Evolutionary conservation across 2,113 vertebrate species (phyloP), one percentile per base, ranked within the genome.

Genomic region (Xiphophorus maculatus): DNA sequence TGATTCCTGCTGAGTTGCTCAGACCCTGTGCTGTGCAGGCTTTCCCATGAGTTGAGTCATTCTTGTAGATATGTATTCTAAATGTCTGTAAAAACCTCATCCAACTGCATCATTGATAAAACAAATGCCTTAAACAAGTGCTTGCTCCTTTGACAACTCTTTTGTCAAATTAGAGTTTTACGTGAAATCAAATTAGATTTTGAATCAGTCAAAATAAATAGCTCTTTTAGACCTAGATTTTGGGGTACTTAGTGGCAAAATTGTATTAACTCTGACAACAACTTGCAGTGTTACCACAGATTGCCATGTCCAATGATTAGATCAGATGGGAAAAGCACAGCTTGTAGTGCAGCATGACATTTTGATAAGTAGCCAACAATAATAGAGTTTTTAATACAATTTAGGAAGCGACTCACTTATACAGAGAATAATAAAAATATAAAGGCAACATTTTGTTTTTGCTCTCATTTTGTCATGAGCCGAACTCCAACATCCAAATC

Each of bases 21-120:
- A 63, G 48, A 35, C 40, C n/a, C 69, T n/a, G 33, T 61, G 65
- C 67, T 65, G 76, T 35, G 32, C 48, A 51, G 25, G 25, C 60
- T 63, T 71, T 71, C 73, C 25, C 33, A 62, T 35, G 64, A 62
- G 66, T 37, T 63, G 48, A 77, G 22, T 33, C 67, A 62, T 42
- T 27, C 33, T 62, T 78, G 25, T 67, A 68, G 54, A 66, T 29
- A 12, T 51, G 25, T 19, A 37, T 66, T 71, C 19, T 66, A 11
- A 63, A 76, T 15, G 27, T 44, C 32, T 3, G 48, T 51, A 28
- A 29, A 19, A 37, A 27, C 4, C 37, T 29, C 5, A 22, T 69
- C 37, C 11, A 14, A 51, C 37, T 33, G 71, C 28, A 33, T 19
- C 64, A 10, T n/a, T 82, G 30, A 76, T 48, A 65, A 40, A 28